Conservation (phyloP, 92 coral and sea anemone species). For the Phenganax subtilis region DNA sequence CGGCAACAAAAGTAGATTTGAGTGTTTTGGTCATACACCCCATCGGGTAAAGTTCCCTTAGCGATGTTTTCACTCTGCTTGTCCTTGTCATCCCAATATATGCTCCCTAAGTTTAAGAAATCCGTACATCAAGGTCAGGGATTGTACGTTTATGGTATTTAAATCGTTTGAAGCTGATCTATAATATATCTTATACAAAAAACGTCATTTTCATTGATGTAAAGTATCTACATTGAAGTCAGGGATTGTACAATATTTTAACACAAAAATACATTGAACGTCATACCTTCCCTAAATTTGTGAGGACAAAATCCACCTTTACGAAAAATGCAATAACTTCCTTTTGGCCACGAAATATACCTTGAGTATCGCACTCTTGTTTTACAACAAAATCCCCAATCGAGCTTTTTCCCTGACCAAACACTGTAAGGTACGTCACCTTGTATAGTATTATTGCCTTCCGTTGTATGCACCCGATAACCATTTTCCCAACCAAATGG, state of each 20-base stretch:
- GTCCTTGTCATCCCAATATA: conserved; percentile 65
- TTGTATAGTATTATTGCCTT: not conserved
- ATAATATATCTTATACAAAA: no score
- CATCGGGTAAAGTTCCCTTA: conserved; percentile 61
- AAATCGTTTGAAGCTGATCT: no score
- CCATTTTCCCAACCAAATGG: conserved; percentile 21
- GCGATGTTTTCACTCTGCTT: conserved; percentile 41
- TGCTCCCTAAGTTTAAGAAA: conserved; percentile 22
- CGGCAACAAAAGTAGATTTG: conserved; percentile 59
- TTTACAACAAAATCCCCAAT: conserved; percentile 30
- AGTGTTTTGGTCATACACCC: conserved; percentile 49
- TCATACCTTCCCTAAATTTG: conserved; percentile 45
- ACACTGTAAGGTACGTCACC: conserved; percentile 8
- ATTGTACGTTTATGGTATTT: no score
- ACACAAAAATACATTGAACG: not conserved
- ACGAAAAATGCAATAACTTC: conserved; percentile 63
- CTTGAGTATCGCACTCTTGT: not conserved
- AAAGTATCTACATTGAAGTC: no score
- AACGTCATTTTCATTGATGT: no score
- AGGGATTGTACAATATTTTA: no score
- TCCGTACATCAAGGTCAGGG: no score
- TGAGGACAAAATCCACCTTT: conserved; percentile 50
- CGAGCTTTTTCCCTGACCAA: not conserved
- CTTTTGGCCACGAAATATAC: conserved; percentile 31
- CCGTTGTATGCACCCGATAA: conserved; percentile 1